These are phyloP conservation scores for Conistra vaccinii DNA, from an alignment of 2,888 invertebrate species.

Conservation along the genomic window DNA sequence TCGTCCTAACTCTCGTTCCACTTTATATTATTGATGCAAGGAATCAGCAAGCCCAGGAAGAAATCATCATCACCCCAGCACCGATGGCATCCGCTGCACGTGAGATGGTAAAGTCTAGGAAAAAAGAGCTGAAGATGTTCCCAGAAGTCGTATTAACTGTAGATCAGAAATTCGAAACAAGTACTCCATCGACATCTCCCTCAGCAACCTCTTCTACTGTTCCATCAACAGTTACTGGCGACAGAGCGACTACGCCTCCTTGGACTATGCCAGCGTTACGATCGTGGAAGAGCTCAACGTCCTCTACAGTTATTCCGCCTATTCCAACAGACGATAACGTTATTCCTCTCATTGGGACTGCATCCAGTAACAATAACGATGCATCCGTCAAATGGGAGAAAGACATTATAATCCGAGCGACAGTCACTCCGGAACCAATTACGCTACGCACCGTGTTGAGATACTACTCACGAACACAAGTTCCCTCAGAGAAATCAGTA, in stretches of 20 bases:
- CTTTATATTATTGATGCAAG: slow-evolving; percentile 83
- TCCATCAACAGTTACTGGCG: slow-evolving; percentile 72
- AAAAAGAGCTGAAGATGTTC: slow-evolving; percentile 83
- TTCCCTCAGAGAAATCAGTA: slow-evolving; percentile 78
- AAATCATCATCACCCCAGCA: slow-evolving; percentile 72
- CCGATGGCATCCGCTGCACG: slow-evolving; percentile 77
- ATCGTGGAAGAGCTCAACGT: slow-evolving; percentile 82
- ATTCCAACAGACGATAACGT: slow-evolving; percentile 80
- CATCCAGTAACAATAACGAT: slow-evolving; percentile 80
- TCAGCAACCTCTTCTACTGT: slow-evolving; percentile 72
- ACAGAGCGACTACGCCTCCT: slow-evolving; percentile 82
- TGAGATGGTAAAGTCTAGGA: slow-evolving; percentile 81
- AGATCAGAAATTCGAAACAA: slow-evolving; percentile 76
- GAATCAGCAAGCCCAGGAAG: slow-evolving; percentile 74
- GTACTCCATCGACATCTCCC: slow-evolving; percentile 71
- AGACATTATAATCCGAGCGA: slow-evolving; percentile 83
- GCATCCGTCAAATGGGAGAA: slow-evolving; percentile 85
- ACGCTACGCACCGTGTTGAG: slow-evolving; percentile 80
- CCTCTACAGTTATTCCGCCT: slow-evolving; percentile 79
- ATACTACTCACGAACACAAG: slow-evolving; percentile 79
- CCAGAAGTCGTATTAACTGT: slow-evolving; percentile 77
- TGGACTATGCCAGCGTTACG: slow-evolving; percentile 90
- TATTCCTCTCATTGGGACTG: slow-evolving; percentile 78
- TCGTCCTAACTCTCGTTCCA: slow-evolving; percentile 81
- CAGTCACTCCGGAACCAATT: slow-evolving; percentile 81